Conservation (phyloP, 92 coral and sea anemone species). For the Porites lobata region DNA sequence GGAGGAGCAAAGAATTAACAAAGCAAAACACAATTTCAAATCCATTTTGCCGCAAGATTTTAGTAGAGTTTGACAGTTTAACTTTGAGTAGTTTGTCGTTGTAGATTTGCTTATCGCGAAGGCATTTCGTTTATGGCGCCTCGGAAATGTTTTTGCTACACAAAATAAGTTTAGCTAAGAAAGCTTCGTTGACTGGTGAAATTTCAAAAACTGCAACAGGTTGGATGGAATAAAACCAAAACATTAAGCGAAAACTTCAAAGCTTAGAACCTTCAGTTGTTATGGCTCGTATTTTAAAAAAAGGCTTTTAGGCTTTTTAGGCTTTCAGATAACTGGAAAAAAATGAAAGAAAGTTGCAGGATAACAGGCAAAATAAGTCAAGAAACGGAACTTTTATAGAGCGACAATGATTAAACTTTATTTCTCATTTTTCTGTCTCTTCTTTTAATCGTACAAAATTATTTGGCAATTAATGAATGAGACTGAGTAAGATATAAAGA, state of each 20-base stretch:
- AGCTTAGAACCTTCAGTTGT: neutral
- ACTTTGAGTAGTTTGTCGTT: neutral
- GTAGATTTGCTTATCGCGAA: slow-evolving; percentile 47
- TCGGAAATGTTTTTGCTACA: slow-evolving; percentile 19
- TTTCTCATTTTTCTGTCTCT: too few relatives aligned
- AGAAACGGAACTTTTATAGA: too few relatives aligned
- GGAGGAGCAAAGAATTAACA: neutral
- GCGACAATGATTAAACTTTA: too few relatives aligned
- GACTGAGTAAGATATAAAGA: too few relatives aligned
- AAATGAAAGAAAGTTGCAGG: neutral
- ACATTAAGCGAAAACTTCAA: neutral
- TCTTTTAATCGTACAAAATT: too few relatives aligned
- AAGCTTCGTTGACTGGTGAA: slow-evolving; percentile 5
- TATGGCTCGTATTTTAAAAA: neutral
- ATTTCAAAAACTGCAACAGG: slow-evolving; percentile 32
- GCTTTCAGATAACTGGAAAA: too few relatives aligned
- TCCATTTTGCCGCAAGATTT: slow-evolving; percentile 45
- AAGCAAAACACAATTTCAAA: neutral
- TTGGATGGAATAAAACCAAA: slow-evolving; percentile 7
- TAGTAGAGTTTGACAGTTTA: slow-evolving; percentile 17
- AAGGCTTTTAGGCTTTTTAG: too few relatives aligned
- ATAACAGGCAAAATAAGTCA: neutral
- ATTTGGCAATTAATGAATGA: too few relatives aligned
- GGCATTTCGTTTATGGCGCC: slow-evolving; percentile 23
- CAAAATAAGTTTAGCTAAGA: neutral